Evolutionary conservation across 2,888 invertebrate species (phyloP).

Genomic region (Acanthosepion lycidas): DNA sequence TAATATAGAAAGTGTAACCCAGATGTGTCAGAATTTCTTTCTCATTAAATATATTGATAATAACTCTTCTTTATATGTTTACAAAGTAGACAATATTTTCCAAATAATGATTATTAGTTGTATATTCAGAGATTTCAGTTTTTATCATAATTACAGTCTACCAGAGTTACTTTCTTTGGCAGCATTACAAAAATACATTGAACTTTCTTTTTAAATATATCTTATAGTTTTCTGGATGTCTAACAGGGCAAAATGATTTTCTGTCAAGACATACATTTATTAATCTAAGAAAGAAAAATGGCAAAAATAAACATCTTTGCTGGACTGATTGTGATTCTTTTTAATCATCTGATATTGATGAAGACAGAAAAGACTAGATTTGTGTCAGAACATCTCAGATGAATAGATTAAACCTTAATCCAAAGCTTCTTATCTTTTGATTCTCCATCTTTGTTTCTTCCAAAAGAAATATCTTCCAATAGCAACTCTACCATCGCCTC

Average conservation of each 20-base stretch:
- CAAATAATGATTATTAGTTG: background rate
- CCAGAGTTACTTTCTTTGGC: background rate
- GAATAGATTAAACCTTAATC: constrained; percentile 9
- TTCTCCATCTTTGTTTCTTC: background rate
- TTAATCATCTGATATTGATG: constrained; percentile 23
- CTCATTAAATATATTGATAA: too few species aligned
- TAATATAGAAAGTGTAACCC: too few species aligned
- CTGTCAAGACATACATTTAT: constrained; percentile 8
- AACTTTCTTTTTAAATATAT: constrained; percentile 6
- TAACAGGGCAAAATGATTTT: constrained; percentile 17
- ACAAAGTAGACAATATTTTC: too few species aligned
- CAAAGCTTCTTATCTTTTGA: constrained; percentile 20
- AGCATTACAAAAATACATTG: background rate
- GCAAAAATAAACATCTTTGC: background rate
- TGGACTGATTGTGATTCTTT: constrained; percentile 21
- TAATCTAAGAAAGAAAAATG: background rate
- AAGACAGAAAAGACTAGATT: constrained; percentile 33
- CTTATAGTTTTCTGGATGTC: constrained; percentile 1
- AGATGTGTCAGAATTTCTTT: too few species aligned
- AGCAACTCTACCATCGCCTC: background rate
- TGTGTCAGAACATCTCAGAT: constrained; percentile 33
- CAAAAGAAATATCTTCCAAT: background rate
- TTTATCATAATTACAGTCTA: background rate
- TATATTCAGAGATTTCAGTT: background rate
- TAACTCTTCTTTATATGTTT: too few species aligned